These are phyloP conservation scores for Polydesmus complanatus DNA, from an alignment of 2,888 invertebrate genomes.

Conservation along the genomic window DNA sequence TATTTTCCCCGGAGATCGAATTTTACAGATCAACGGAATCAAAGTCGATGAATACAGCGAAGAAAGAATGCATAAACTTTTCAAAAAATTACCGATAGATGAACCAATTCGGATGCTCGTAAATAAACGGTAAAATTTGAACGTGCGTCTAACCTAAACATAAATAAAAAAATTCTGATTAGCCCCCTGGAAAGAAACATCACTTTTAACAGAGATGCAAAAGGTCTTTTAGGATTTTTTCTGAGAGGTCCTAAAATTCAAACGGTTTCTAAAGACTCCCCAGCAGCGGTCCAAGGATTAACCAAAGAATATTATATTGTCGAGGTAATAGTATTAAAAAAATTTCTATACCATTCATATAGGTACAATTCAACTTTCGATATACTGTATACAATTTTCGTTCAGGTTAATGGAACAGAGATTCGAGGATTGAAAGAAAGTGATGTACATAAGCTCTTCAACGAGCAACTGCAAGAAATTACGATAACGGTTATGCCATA, in stretches of 20 bases:
- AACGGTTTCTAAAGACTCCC: constrained; percentile 4
- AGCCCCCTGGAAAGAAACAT: constrained; percentile 6
- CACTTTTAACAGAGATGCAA: constrained; percentile 3
- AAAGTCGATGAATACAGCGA: constrained; percentile 10
- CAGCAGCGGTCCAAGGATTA: constrained; percentile 4
- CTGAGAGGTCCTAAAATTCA: constrained; percentile 9
- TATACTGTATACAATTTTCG: no score
- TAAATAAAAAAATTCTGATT: no score
- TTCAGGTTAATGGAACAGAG: constrained; percentile 5
- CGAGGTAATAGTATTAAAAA: constrained; percentile 1
- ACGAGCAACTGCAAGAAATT: neutral
- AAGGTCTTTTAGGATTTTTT: neutral
- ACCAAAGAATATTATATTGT: constrained; percentile 3
- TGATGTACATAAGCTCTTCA: neutral
- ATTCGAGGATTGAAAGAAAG: constrained; percentile 2
- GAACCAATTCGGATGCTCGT: neutral
- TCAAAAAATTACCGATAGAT: neutral
- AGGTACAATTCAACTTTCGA: no score
- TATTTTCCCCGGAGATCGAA: constrained; percentile 9
- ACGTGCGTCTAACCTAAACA: no score
- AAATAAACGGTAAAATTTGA: constrained; percentile 8
- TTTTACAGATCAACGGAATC: constrained; percentile 6
- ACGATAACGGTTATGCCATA: constrained; percentile 8
- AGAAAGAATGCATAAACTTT: constrained; percentile 6
- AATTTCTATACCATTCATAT: neutral